These are phyloP conservation scores for Diarsia rubi DNA, from an alignment of 2,888 invertebrate genomes.

Conservation along the genomic window DNA sequence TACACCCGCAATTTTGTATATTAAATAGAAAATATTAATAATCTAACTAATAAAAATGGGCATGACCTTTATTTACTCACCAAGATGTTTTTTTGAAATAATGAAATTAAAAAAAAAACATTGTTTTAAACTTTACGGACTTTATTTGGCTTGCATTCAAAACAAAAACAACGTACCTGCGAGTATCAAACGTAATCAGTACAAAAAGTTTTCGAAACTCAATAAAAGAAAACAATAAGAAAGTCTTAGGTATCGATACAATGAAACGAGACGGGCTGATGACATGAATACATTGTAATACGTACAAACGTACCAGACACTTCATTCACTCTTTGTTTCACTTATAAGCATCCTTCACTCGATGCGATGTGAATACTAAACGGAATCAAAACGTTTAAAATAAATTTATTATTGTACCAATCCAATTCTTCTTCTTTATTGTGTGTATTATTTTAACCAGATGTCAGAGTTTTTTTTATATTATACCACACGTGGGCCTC, in stretches of 20 bases:
- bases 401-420: neutral
- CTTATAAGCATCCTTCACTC: neutral
- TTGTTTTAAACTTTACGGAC: too few relatives aligned
- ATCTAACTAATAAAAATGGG: neutral
- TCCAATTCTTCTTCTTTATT: neutral
- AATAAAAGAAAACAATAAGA: constrained; percentile 32
- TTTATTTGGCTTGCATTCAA: neutral
- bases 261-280: constrained; percentile 21
- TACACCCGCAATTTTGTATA: neutral
- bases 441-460: too few relatives aligned
- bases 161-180: constrained; percentile 2
- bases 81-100: neutral
- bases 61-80: too few relatives aligned
- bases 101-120: too few relatives aligned
- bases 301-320: neutral
- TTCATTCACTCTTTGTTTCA: neutral
- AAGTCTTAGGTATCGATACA: constrained; percentile 26
- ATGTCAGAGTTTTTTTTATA: too few relatives aligned
- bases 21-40: neutral
- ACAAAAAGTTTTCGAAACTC: constrained; percentile 12
- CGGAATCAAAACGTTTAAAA: neutral
- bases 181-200: constrained; percentile 2
- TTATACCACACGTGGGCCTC: too few relatives aligned
- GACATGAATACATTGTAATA: constrained; percentile 22
- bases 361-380: neutral